Conservation (phyloP, 1,140 invertebrate genomes). For the Lasioglossum baleicum region DNA sequence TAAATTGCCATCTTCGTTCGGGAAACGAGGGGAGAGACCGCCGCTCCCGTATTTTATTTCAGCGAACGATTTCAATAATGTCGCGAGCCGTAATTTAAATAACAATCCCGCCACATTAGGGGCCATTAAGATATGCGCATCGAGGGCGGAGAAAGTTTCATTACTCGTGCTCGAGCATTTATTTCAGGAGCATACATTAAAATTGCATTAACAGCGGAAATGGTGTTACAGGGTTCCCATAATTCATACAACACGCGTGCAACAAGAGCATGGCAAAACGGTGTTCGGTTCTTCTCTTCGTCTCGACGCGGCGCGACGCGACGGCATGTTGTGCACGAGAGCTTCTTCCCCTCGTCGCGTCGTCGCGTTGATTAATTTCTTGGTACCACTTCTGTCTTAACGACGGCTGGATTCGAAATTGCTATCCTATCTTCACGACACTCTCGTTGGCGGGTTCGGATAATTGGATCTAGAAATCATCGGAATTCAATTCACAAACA, state of each 20-base stretch:
- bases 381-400: conserved; percentile 4
- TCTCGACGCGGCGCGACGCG: background rate
- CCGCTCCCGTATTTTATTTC: background rate
- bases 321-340: background rate
- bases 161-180: conserved; percentile 32
- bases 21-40: background rate
- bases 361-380: conserved; percentile 43
- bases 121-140: conserved; percentile 29
- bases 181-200: conserved; percentile 52
- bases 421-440: background rate
- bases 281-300: conserved; percentile 21
- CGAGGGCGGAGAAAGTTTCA: conserved; percentile 41
- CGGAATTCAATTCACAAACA: background rate
- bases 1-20: background rate
- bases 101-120: background rate
- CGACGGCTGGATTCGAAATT: background rate
- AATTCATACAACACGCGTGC: conserved; percentile 41
- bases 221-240: conserved; percentile 19
- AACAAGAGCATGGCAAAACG: conserved; percentile 41
- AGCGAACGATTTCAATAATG: background rate
- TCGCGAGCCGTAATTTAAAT: background rate
- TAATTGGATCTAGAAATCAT: background rate
- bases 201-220: conserved; percentile 56
- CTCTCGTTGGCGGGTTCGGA: background rate
- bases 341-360: background rate